phyloP scores from a whole-genome alignment of 2,888 invertebrate genomes.

The Macaria notata region DNA sequence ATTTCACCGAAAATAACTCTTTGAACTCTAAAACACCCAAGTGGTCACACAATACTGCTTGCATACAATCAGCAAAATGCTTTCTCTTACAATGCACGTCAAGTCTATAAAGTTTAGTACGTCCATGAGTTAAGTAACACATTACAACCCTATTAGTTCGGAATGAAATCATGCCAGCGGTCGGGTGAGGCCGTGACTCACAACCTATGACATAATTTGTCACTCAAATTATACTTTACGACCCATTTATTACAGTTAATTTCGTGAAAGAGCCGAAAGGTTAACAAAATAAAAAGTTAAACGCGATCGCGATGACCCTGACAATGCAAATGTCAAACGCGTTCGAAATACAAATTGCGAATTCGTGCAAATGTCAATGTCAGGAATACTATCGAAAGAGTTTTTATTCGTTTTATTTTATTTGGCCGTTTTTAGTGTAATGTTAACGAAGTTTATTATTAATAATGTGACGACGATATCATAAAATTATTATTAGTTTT shows the following conservation, averaged over 20 bases:
- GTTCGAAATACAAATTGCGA: constrained; percentile 20
- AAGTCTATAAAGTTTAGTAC: too few species aligned
- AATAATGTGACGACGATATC: too few species aligned
- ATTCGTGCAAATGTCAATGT: constrained; percentile 28
- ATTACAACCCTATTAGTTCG: constrained; percentile 15
- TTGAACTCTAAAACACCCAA: too few species aligned
- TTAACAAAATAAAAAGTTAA: not conserved
- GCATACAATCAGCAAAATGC: too few species aligned
- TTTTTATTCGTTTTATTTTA: not conserved
- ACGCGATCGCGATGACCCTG: constrained; percentile 26
- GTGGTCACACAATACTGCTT: too few species aligned
- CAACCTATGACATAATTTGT: constrained; percentile 25
- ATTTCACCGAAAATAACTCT: too few species aligned
- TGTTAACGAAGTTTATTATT: too few species aligned
- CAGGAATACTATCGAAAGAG: constrained; percentile 13
- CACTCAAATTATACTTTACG: constrained; percentile 21
- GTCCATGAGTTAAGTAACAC: not conserved
- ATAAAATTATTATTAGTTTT: too few species aligned
- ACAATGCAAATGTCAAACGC: constrained; percentile 22
- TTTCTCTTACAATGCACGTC: too few species aligned
- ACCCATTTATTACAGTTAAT: constrained; percentile 14
- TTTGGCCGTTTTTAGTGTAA: not conserved
- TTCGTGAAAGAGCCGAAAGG: constrained; percentile 18
- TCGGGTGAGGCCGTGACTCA: constrained; percentile 24
- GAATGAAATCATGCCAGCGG: constrained; percentile 24